Conservation (phyloP, 2,113 vertebrate genomes). For the Pollachius pollachius region DNA sequence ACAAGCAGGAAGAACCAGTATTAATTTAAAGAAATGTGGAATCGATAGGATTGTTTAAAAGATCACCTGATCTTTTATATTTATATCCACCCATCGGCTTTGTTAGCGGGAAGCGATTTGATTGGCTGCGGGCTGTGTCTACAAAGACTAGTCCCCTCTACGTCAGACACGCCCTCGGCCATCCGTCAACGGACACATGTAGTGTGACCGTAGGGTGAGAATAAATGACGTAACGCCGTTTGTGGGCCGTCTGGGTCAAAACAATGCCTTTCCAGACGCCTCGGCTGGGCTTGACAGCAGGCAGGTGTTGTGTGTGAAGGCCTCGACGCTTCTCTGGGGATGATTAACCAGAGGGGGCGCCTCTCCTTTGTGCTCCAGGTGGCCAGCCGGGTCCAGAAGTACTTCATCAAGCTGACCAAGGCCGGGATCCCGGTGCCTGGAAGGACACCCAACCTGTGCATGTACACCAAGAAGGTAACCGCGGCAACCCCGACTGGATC, state of each 20-base stretch:
- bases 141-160: too few relatives aligned
- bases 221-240: neutral
- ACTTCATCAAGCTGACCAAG: slow-evolving; percentile 99
- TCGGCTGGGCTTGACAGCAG: neutral
- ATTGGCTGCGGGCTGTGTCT: too few relatives aligned
- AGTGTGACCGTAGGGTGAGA: too few relatives aligned
- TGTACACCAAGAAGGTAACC: slow-evolving; percentile 96
- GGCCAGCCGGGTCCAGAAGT: slow-evolving; percentile 97
- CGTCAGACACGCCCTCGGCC: too few relatives aligned
- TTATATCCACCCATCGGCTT: too few relatives aligned
- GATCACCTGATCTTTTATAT: too few relatives aligned
- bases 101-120: too few relatives aligned
- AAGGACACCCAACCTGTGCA: slow-evolving; percentile 95
- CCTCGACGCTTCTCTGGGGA: neutral
- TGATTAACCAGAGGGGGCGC: slow-evolving; percentile 10
- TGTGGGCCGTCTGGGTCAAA: neutral
- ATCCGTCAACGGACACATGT: too few relatives aligned
- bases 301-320: neutral
- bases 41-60: too few relatives aligned
- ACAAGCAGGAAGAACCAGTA: too few relatives aligned
- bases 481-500: neutral
- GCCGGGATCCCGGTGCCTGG: slow-evolving; percentile 98
- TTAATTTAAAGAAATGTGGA: too few relatives aligned
- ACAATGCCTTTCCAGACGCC: neutral
- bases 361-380: slow-evolving; percentile 74